These are phyloP conservation scores for Xiphorhynchus erythropygius DNA, from an alignment of 2,797 vertebrate genomes.

Conservation along the genomic window DNA sequence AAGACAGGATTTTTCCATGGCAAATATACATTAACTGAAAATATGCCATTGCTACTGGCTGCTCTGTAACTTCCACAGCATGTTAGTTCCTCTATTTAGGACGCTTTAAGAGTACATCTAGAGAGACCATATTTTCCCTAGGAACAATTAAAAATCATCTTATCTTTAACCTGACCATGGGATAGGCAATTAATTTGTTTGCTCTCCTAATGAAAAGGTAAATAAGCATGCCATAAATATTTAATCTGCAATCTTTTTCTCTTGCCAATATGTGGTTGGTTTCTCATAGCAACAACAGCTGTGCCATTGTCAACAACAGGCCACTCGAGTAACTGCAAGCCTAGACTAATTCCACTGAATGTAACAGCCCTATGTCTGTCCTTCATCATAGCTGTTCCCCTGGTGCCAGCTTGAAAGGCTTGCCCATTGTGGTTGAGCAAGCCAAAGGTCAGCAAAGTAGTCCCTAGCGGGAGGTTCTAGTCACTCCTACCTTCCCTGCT, in stretches of 20 bases:
- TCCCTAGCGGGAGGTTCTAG: not conserved
- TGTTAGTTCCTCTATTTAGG: not conserved
- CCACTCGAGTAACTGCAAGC: not conserved
- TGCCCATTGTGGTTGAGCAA: not conserved
- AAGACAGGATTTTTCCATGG: not conserved
- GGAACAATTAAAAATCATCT: not conserved
- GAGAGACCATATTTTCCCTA: not conserved
- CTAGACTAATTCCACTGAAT: not conserved
- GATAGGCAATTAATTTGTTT: not conserved
- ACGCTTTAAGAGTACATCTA: not conserved
- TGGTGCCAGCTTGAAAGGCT: not conserved
- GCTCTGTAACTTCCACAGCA: not conserved
- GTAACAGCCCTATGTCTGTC: not conserved
- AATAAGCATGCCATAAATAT: conserved; percentile 15
- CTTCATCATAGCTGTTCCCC: not conserved
- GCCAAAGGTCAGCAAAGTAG: not conserved
- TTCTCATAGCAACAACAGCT: conserved; percentile 34
- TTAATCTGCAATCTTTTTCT: not conserved
- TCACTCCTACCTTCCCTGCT: not conserved
- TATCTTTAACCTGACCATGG: not conserved
- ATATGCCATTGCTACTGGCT: not conserved
- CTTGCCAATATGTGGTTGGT: not conserved
- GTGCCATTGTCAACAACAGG: not conserved
- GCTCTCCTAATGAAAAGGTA: conserved; percentile 7
- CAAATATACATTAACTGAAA: not conserved